phyloP scores from a whole-genome alignment of 1,140 invertebrate species.

The Pissodes strobi region DNA sequence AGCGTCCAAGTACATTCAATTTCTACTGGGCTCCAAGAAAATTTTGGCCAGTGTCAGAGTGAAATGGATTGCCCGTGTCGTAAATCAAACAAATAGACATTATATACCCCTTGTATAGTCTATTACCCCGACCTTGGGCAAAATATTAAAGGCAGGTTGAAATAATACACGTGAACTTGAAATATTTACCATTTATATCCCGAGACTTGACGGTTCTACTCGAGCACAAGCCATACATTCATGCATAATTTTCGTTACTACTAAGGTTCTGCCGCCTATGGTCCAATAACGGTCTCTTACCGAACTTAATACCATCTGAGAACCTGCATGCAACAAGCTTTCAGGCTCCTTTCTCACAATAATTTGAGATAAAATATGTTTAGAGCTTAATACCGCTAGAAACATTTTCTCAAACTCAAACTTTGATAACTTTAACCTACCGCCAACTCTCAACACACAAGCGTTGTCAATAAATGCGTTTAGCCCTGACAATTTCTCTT shows the following conservation, averaged over 20 bases:
- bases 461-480: too few species aligned
- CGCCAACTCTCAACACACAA: too few species aligned
- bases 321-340: slow-evolving; percentile 38
- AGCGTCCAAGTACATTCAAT: too few species aligned
- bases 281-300: slow-evolving; percentile 42
- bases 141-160: too few species aligned
- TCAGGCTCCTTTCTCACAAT: slow-evolving; percentile 38
- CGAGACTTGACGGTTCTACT: slow-evolving; percentile 6
- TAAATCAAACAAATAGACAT: slow-evolving; percentile 47
- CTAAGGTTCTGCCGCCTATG: slow-evolving; percentile 18
- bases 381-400: too few species aligned
- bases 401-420: too few species aligned
- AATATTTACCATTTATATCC: slow-evolving; percentile 44
- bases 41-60: too few species aligned
- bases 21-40: too few species aligned
- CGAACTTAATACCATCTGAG: slow-evolving; percentile 23
- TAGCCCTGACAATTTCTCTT: too few species aligned
- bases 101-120: too few species aligned
- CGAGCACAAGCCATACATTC: slow-evolving; percentile 30
- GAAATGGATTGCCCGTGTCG: slow-evolving; percentile 48
- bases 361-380: slow-evolving; percentile 31
- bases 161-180: slow-evolving; percentile 36
- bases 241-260: slow-evolving; percentile 22
- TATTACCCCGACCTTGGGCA: too few species aligned
- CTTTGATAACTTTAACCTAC: too few species aligned